These are phyloP conservation scores for Austrofundulus limnaeus DNA, from an alignment of 2,113 vertebrate species.

Conservation along the genomic window DNA sequence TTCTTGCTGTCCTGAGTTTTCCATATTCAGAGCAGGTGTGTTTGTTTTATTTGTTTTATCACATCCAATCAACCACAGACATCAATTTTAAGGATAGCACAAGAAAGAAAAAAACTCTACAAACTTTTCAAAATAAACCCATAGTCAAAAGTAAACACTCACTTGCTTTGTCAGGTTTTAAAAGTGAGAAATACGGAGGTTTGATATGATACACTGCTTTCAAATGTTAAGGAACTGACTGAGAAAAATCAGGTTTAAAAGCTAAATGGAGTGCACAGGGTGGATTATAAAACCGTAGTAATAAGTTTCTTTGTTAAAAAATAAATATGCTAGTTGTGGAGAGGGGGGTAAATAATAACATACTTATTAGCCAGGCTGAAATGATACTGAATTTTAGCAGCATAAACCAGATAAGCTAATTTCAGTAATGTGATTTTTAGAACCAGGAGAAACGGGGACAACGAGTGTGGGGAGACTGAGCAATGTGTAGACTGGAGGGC, in stretches of 20 bases:
- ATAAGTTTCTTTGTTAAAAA: conserved; percentile 15
- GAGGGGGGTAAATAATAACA: conserved; percentile 1
- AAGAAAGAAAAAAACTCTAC: conserved; percentile 39
- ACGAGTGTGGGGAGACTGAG: conserved; percentile 39
- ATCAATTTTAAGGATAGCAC: conserved; percentile 61
- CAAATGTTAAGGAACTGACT: conserved; percentile 38
- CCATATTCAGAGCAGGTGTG: conserved; percentile 65
- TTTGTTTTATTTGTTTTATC: conserved; percentile 74
- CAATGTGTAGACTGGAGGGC: conserved; percentile 64
- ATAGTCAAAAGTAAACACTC: conserved; percentile 47
- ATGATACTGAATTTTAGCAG: conserved; percentile 30
- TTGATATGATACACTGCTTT: conserved; percentile 28
- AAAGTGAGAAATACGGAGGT: conserved; percentile 41
- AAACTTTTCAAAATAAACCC: conserved; percentile 38
- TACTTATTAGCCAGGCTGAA: conserved; percentile 3
- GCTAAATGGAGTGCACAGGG: neutral
- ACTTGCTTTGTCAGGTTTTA: conserved; percentile 29
- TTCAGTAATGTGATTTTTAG: conserved; percentile 50
- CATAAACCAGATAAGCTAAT: conserved; percentile 26
- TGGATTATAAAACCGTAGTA: neutral
- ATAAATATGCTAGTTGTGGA: neutral
- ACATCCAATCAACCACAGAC: conserved; percentile 58
- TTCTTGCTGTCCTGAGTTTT: conserved; percentile 54
- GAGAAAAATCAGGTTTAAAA: conserved; percentile 26
- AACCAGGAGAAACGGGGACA: conserved; percentile 40